A percentile compares a stretch with the other conserved stretches of the same genome.
Evolutionary conservation across 2,797 vertebrate species (phyloP).

Genomic region (Leptodactylus fallax): DNA sequence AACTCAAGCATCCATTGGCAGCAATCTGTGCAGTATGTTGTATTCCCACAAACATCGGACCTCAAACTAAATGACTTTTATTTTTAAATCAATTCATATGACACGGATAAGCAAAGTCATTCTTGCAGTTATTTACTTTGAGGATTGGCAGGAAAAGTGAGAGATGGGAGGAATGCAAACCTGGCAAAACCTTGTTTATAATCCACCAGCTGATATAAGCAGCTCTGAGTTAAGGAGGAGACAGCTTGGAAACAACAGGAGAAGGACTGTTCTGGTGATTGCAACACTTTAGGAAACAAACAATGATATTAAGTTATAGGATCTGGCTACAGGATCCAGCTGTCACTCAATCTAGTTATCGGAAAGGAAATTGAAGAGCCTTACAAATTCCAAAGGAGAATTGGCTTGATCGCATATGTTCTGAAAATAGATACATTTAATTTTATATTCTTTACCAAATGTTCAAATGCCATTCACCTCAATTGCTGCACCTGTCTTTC

Average conservation of each 20-base stretch:
- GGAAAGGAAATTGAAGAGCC: constrained; percentile 9
- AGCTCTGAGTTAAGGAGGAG: constrained; percentile 33
- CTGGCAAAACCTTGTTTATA: constrained; percentile 34
- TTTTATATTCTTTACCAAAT: constrained; percentile 22
- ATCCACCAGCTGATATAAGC: constrained; percentile 42
- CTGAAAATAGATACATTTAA: constrained; percentile 35
- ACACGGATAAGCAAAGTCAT: background rate
- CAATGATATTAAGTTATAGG: constrained; percentile 51
- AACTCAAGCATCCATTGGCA: background rate
- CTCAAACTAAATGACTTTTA: background rate
- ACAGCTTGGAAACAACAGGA: constrained; percentile 55
- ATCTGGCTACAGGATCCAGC: constrained; percentile 45
- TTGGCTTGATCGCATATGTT: constrained; percentile 26
- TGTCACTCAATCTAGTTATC: constrained; percentile 54
- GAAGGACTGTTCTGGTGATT: constrained; percentile 47
- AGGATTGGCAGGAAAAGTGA: constrained; percentile 21
- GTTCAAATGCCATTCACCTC: constrained; percentile 6
- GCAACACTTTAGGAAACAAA: constrained; percentile 50
- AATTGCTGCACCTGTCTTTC: background rate
- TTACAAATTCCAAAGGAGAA: constrained; percentile 9
- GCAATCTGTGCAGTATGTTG: background rate
- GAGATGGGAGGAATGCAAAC: constrained; percentile 25
- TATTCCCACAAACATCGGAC: constrained; percentile 2
- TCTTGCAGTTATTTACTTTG: constrained; percentile 43
- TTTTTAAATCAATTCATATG: constrained; percentile 18